A percentile compares a stretch with the other conserved stretches of the same genome.
phyloP scores from a whole-genome alignment of 2,888 invertebrate genomes.

The Conomelus anceps region DNA sequence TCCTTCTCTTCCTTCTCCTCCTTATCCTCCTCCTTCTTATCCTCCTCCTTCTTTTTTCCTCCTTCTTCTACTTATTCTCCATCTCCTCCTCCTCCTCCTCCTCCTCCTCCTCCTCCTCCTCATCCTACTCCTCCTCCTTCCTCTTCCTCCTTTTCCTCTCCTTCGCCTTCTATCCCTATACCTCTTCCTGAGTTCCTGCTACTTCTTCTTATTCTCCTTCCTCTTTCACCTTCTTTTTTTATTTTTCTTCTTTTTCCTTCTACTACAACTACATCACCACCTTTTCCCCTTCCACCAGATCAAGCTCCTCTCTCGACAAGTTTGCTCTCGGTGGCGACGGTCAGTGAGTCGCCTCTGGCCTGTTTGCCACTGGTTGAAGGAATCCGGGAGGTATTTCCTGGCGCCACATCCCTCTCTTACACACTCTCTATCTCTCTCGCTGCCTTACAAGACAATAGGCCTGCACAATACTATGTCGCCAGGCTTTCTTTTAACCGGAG shows the following conservation, averaged over 20 bases:
- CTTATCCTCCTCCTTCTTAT: neutral
- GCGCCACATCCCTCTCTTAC: neutral
- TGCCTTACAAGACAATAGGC: neutral
- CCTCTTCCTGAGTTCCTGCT: neutral
- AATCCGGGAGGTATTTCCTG: neutral
- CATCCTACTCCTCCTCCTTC: neutral
- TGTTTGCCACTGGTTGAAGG: neutral
- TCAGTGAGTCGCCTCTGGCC: too few species aligned
- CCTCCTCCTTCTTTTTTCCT: neutral
- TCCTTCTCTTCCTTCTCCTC: slow-evolving; percentile 10
- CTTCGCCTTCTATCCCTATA: neutral
- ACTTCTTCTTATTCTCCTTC: neutral
- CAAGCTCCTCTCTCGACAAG: neutral
- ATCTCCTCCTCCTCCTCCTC: neutral
- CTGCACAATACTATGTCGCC: neutral
- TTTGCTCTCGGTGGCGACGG: neutral
- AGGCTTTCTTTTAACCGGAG: neutral
- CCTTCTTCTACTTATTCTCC: too few species aligned
- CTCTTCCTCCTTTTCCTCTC: neutral
- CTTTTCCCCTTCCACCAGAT: neutral
- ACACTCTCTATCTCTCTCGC: neutral
- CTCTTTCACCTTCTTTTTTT: neutral
- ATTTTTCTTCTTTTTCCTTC: neutral
- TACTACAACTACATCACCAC: too few species aligned
- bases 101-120: neutral